Base-by-base conservation (phyloP, 1,140 invertebrate genomes). In the Tyrophagus putrescentiae region DNA sequence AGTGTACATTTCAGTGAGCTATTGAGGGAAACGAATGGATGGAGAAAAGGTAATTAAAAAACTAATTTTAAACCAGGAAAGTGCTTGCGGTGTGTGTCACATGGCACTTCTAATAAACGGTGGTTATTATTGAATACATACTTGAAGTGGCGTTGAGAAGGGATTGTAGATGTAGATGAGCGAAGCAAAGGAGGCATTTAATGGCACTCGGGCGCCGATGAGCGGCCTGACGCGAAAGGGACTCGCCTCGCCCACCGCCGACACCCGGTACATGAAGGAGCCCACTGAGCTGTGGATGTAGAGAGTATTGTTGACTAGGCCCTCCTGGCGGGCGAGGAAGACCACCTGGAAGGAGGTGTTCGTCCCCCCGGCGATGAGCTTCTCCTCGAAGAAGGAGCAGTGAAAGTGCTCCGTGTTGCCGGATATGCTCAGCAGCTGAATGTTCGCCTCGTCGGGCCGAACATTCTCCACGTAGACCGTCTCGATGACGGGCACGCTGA, bases 341-440 rank as follows among this genome's bases (percentile, higher is more conserved):
- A 95, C 87, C 66, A 96, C 86, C 76, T 84, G 90, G 76, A 97
- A 96, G 61, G 87, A 85, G 64, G 91, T 95, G 72, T 95, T 95
- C 48, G 84, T 84, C 60, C 84, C 79, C 45, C 90, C 87, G 68
- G 84, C 81, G 70, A 97, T 82, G 66, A 82, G 77, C 87, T 88
- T 69, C 4, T 87, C 82, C 73, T 87, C 81, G 76, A 90, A 89
- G 77, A 90, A 91, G 65, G 87, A 90, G 71, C 87, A 87, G 73
- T 90, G 85, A 77, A 91, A 91, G 75, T 87, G 83, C 60, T 82
- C 79, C 60, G 84, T 89, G 70, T 81, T 86, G 64, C 87, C 87
- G 48, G 85, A 87, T 71, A 92, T 87, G 45, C 86, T 86, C 69
- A 83, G 80, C 67, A 92, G 76, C 72, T 87, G 83, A 67, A 92